A percentile compares a stretch with the other conserved stretches of the same genome.
These are phyloP conservation scores for Ophion ellenae DNA, from an alignment of 2,888 invertebrate species.

Conservation along the genomic window DNA sequence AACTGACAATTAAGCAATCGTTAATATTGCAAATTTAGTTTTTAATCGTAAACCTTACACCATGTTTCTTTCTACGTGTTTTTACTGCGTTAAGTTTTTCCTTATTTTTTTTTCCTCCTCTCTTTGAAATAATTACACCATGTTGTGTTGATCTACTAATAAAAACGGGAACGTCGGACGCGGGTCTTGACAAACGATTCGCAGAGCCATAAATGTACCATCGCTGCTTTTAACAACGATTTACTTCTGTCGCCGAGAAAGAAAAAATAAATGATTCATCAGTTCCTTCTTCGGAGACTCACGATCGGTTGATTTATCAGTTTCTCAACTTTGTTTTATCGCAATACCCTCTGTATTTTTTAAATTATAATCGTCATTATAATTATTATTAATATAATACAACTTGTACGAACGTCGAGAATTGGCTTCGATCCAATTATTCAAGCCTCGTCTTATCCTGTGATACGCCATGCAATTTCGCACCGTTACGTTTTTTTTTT, in stretches of 20 bases:
- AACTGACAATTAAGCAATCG: conserved; percentile 64
- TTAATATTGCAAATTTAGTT: conserved; percentile 53
- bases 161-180: conserved; percentile 47
- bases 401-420: conserved; percentile 63
- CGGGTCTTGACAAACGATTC: conserved; percentile 46
- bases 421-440: conserved; percentile 39
- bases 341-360: conserved; percentile 19
- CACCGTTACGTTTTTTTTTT: conserved; percentile 56
- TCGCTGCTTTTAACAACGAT: conserved; percentile 44
- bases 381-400: not conserved
- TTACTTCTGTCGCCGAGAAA: conserved; percentile 25
- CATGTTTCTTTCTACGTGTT: conserved; percentile 51
- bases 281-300: too few species aligned
- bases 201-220: conserved; percentile 54
- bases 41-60: conserved; percentile 46
- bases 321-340: conserved; percentile 37
- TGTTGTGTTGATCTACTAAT: conserved; percentile 54
- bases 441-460: conserved; percentile 56
- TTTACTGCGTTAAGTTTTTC: conserved; percentile 30
- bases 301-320: not conserved
- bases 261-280: too few species aligned
- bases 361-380: conserved; percentile 1
- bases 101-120: conserved; percentile 3
- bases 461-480: conserved; percentile 61
- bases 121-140: conserved; percentile 37